These are phyloP conservation scores for Melanerpes aurifrons DNA, from an alignment of 2,113 vertebrate species.

Conservation along the genomic window DNA sequence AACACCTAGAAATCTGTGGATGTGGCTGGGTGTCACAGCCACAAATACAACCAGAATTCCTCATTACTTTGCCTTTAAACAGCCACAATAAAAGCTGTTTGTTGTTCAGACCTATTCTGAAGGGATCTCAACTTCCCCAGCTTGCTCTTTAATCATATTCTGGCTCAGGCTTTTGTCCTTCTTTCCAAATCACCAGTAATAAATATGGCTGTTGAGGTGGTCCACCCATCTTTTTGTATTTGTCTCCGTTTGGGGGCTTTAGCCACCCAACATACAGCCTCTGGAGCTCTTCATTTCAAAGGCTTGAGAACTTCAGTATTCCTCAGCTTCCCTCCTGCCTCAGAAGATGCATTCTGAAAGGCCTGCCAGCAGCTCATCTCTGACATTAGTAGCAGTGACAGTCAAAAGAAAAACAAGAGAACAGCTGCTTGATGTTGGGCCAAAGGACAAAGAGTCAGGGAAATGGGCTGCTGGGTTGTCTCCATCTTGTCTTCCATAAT, in stretches of 20 bases:
- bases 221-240: not conserved
- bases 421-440: not conserved
- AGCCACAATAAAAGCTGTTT: conserved; percentile 3
- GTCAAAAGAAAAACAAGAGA: not conserved
- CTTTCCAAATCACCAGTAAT: conserved; percentile 11
- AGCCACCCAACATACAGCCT: not conserved
- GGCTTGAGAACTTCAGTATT: not conserved
- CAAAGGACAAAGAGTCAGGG: not conserved
- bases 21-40: not conserved
- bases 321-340: not conserved
- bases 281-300: not conserved
- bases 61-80: conserved; percentile 16
- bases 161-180: not conserved
- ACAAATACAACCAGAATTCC: not conserved
- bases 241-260: too few relatives aligned
- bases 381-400: not conserved
- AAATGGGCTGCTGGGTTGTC: not conserved
- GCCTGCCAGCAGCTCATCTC: not conserved
- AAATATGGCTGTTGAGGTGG: conserved; percentile 17
- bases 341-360: not conserved
- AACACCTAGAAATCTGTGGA: fast-evolving
- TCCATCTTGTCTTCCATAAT: not conserved
- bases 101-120: conserved; percentile 40
- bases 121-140: not conserved
- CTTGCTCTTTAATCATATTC: conserved; percentile 39